phyloP scores from a whole-genome alignment of 2,797 vertebrate species.

The Parotocinclus haroldoi region DNA sequence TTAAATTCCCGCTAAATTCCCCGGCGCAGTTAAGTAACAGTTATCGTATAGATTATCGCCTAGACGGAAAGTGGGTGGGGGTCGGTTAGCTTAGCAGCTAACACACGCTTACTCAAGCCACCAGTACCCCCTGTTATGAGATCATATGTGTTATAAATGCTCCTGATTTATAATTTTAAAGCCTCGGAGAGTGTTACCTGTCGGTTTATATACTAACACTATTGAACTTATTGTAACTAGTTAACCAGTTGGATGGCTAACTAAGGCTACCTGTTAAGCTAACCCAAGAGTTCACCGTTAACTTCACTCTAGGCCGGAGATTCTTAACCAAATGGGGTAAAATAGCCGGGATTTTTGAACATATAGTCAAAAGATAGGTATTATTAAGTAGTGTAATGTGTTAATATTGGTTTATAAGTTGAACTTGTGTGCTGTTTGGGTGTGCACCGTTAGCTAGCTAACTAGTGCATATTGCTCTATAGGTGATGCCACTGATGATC shows the following conservation, averaged over 20 bases:
- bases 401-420: no score
- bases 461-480: no score
- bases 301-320: not conserved
- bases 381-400: no score
- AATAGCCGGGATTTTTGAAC: not conserved
- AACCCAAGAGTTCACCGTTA: constrained; percentile 15
- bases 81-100: not conserved
- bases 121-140: not conserved
- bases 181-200: no score
- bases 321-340: not conserved
- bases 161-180: not conserved
- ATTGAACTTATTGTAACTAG: not conserved
- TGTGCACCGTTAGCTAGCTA: no score
- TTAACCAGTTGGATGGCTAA: not conserved
- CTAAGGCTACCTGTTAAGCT: constrained; percentile 10
- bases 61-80: not conserved
- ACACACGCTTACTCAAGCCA: not conserved
- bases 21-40: no score
- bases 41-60: not conserved
- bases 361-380: no score
- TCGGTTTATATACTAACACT: no score
- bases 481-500: no score
- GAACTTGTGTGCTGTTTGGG: no score
- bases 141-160: not conserved
- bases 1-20: not conserved